Conservation (phyloP, 2,888 invertebrate species). For the Deilephila elpenor region DNA sequence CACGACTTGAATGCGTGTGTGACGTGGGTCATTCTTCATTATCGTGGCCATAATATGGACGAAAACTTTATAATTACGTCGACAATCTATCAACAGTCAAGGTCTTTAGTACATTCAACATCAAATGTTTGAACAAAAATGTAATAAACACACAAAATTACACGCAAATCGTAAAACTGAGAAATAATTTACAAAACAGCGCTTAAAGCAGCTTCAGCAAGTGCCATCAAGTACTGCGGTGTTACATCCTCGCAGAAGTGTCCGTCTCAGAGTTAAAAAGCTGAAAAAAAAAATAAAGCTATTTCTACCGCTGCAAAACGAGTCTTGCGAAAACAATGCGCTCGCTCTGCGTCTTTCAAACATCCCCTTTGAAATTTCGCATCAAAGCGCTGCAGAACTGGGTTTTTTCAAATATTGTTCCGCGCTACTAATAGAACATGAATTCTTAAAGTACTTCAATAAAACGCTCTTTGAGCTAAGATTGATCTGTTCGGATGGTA, state of each 20-base stretch:
- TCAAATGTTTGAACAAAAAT: no score
- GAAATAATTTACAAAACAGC: neutral
- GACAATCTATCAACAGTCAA: no score
- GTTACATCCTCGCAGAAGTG: neutral
- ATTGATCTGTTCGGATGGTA: neutral
- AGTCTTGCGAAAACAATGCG: slow-evolving; percentile 61
- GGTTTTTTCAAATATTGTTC: slow-evolving; percentile 62
- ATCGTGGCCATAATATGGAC: no score
- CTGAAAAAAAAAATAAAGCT: slow-evolving; percentile 55
- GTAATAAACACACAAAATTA: no score
- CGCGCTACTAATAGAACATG: slow-evolving; percentile 55
- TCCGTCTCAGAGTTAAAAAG: slow-evolving; percentile 46
- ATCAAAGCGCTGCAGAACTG: slow-evolving; percentile 57
- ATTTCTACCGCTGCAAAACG: slow-evolving; percentile 55
- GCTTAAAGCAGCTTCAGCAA: neutral
- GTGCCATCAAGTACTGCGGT: slow-evolving; percentile 3
- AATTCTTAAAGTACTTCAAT: slow-evolving; percentile 50
- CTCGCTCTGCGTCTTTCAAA: slow-evolving; percentile 56
- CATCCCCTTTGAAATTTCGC: slow-evolving; percentile 57
- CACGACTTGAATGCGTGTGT: no score
- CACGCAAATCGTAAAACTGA: neutral
- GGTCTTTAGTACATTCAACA: no score
- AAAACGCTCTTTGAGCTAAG: neutral
- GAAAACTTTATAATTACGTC: no score
- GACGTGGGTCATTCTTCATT: no score